Base-by-base conservation (phyloP, 2,113 vertebrate genomes). In the Mastomys coucha region DNA sequence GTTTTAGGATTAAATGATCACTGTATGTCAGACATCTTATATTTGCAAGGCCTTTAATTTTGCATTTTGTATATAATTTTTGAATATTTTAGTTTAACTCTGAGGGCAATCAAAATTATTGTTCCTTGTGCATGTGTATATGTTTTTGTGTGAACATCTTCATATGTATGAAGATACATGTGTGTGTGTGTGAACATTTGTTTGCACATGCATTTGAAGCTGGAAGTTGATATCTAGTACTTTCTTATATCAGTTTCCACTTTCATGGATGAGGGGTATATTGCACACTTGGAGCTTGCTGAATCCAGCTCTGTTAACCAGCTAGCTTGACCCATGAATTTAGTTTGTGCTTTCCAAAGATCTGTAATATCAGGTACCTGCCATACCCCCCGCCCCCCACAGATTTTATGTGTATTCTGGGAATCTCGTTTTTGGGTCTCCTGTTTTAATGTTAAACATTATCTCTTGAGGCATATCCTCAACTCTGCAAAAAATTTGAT, bases 71-170 rank as follows among this genome's bases (percentile, higher is more conserved):
- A 8, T 56, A 67, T 73, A 45, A 16, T 85, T 91, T 63, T 42
- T 36, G 86, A 56, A 77, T 96, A 22, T 51, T 39, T 0, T 45
- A 45, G 7, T 63, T 93, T 91, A 53, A 96, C 92, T 87, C 89
- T n/a, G 75, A 63, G n/a, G n/a, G 70, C 13, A 70, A 63, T 88
- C 7, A 81, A 76, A 81, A 82, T 72, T 96, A 85, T 42, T 0
- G 2, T 49, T 67, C 5, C 31, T 51, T 51, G 3, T 60, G 58
- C 60, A 42, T 76, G 24, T 77, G 45, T 22, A 13, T 87, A 2
- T 36, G 28, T 49, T 20, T 51, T 67, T 13, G 28, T 49, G 26
- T 65, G 17, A 17, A 67, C 6, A 36, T 69, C 10, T 36, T 33
- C 26, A 69, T 51, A 49, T 51, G 16, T 67, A 17, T 67, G 84